phyloP scores from a whole-genome alignment of 1,140 invertebrate genomes.

The Cheumatopsyche charites region DNA sequence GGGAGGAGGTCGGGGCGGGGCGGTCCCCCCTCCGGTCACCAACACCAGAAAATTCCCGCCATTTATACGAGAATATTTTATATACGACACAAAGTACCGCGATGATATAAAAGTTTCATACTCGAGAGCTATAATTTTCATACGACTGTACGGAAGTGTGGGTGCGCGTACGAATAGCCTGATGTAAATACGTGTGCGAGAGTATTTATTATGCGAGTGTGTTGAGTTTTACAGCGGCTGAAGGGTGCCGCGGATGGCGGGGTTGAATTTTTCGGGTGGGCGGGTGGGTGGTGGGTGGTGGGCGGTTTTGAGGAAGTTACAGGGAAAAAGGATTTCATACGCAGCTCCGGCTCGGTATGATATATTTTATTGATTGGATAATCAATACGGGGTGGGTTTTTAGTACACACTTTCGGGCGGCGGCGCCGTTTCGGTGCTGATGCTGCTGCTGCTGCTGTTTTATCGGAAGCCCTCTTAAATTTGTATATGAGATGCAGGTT shows the following conservation, averaged over 20 bases:
- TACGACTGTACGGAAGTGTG: slow-evolving; percentile 45
- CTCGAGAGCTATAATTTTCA: slow-evolving; percentile 49
- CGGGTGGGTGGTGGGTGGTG: slow-evolving; percentile 19
- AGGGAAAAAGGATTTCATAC: slow-evolving; percentile 49
- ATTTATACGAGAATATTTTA: slow-evolving; percentile 49
- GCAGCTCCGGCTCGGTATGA: slow-evolving; percentile 47
- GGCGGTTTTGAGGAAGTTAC: slow-evolving; percentile 39
- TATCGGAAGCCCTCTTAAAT: background rate
- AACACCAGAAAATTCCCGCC: slow-evolving; percentile 47
- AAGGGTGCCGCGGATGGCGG: background rate
- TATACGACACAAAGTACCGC: slow-evolving; percentile 47
- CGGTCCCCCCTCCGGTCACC: slow-evolving; percentile 2
- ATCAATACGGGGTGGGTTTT: slow-evolving; percentile 48
- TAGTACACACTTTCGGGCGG: slow-evolving; percentile 35
- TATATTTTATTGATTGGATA: slow-evolving; percentile 50
- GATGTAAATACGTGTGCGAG: too few relatives aligned
- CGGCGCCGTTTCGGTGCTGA: background rate
- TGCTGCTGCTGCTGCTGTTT: background rate
- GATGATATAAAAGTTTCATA: slow-evolving; percentile 50
- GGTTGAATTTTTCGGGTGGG: too few relatives aligned
- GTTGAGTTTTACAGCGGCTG: slow-evolving; percentile 35
- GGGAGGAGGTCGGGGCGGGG: background rate
- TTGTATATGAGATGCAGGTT: too few relatives aligned
- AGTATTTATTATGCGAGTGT: slow-evolving; percentile 16
- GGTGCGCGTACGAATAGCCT: too few relatives aligned